Base-by-base conservation (phyloP, 2,797 vertebrate species). In the Neosilurus mollespiculum region DNA sequence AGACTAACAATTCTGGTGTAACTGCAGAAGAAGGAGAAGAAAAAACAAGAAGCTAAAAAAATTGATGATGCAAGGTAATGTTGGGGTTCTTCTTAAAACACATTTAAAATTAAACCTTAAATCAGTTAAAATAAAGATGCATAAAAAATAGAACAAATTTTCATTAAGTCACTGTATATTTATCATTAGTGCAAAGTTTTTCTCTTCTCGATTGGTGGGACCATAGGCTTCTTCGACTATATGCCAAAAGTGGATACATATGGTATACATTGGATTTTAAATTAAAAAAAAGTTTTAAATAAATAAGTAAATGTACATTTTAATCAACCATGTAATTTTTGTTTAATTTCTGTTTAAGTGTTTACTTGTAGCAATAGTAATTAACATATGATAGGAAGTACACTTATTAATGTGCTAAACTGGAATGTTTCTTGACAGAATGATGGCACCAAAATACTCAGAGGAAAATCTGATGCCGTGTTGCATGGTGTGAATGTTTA, bases 401-500 rank as follows among this genome's bases (percentile, higher is more conserved):
- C 3, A 0, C 20, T 22, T 24, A 51, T 53, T 69, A 20, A 3
- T 67, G 30, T 15, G 14, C 9, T 70, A 37, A 69, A 69, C 34
- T n/a, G 37, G 8, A 70, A 20, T 9, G 16, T 6, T 24, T 37
- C 69, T 0, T 30, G 10, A 56, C 53, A 34, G 4, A 9, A 4
- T 14, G 26, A 59, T 14, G 11, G 54, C 18, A 37, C 51, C 2
- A 8, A 49, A 59, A 59, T 14, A 34, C 4, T 5, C 11, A 59
- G 9, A 16, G 0, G 12, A 78, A 43, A 49, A 22, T 62, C 9
- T 34, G 34, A 26, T 37, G 6, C 8, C 12, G 53, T 59, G 9
- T 37, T 30, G 43, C 5, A 26, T 54, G 43, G 54, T 10, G 64
- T 66, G 85, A 78, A 81, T 87, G 82, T 87, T 87, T 86, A 88